A percentile compares a stretch with the other conserved stretches of the same genome.
Conservation (phyloP, 2,888 invertebrate genomes). For the Monoplex corrugatus region DNA sequence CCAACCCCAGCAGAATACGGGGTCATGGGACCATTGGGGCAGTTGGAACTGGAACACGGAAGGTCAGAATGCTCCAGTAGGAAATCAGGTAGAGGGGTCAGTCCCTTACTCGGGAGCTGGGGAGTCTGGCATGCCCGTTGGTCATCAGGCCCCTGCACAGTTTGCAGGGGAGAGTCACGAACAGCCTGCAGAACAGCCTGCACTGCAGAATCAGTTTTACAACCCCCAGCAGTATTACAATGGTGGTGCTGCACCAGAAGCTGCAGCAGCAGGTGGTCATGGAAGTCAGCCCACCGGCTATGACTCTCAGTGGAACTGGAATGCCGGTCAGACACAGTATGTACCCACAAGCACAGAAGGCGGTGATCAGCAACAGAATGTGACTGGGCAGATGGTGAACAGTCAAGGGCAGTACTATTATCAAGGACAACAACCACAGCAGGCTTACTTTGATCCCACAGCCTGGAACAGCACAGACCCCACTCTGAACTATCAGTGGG, state of each 20-base stretch:
- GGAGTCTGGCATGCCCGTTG: background rate
- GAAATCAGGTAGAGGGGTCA: background rate
- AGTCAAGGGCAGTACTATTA: slow-evolving; percentile 16
- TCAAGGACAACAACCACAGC: slow-evolving; percentile 19
- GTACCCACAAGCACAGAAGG: background rate
- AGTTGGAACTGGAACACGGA: slow-evolving; percentile 50
- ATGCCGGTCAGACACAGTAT: background rate
- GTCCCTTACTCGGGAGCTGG: background rate
- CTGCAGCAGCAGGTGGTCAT: background rate
- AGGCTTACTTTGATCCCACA: slow-evolving; percentile 30
- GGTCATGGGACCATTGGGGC: slow-evolving; percentile 56
- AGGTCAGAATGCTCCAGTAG: slow-evolving; percentile 1
- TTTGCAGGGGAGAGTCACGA: slow-evolving; percentile 38
- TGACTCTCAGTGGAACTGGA: background rate
- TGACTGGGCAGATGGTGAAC: background rate
- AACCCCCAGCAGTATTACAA: slow-evolving; percentile 41
- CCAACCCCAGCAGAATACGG: background rate
- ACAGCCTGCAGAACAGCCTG: background rate
- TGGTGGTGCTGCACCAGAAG: background rate
- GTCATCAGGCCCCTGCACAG: slow-evolving; percentile 38
- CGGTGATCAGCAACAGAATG: background rate
- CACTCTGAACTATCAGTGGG: background rate
- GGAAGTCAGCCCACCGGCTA: background rate
- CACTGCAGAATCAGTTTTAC: slow-evolving; percentile 23
- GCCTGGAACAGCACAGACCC: slow-evolving; percentile 15